phyloP scores from a whole-genome alignment of 2,113 vertebrate species.

The Suncus etruscus region DNA sequence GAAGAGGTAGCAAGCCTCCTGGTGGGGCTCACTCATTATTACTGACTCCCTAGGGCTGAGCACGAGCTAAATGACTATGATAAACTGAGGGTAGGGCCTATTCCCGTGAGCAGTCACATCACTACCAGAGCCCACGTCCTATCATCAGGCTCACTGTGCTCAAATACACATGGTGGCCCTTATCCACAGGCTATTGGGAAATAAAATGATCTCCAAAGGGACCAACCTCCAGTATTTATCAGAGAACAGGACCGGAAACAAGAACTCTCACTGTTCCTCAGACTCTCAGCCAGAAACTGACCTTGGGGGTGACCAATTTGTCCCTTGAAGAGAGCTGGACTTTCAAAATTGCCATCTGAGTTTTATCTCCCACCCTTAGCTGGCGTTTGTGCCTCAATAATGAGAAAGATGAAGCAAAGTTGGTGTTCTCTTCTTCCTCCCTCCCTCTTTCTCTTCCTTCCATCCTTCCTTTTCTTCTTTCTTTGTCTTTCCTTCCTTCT shows the following conservation, averaged over 20 bases:
- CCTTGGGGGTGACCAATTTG: neutral
- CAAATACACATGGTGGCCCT: no score
- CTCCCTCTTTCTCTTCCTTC: no score
- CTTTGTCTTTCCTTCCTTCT: no score
- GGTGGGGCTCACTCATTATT: neutral
- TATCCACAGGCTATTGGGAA: neutral
- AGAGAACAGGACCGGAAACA: conserved; percentile 41
- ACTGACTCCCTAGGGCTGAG: no score
- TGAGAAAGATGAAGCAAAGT: neutral
- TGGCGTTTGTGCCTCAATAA: neutral
- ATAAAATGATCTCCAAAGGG: neutral
- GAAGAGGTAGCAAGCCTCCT: neutral
- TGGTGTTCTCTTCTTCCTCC: no score
- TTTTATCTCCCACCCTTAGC: neutral
- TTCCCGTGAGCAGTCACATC: no score
- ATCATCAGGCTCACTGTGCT: no score
- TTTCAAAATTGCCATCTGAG: neutral
- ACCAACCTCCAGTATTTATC: neutral
- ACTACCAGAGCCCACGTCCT: no score
- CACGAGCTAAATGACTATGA: no score
- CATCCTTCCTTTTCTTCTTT: no score
- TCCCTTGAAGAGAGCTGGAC: neutral
- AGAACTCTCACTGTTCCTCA: conserved; percentile 17
- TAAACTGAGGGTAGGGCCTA: neutral
- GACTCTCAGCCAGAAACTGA: neutral